Percentiles rank a stretch among this genome's conserved stretches.
Conservation (phyloP, 2,797 vertebrate species). For the Ctenochaetus hawaiiensis region DNA sequence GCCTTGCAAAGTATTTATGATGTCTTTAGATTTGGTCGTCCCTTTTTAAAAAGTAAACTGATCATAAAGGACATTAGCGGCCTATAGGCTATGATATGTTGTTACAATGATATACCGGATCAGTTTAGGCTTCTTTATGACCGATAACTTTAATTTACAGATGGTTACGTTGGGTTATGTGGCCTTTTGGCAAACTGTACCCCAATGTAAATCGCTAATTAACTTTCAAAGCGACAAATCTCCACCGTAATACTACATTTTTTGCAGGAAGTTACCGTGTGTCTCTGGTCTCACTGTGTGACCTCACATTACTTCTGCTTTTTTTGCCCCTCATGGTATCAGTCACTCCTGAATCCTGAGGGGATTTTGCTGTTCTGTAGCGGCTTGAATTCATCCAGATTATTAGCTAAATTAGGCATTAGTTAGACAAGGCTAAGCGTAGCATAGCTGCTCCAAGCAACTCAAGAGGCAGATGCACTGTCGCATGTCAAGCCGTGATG, state of each 20-base stretch:
- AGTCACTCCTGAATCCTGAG: slow-evolving; percentile 1
- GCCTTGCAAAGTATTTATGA: slow-evolving; percentile 21
- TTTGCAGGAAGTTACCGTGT: slow-evolving; percentile 35
- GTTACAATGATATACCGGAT: slow-evolving; percentile 30
- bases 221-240: neutral
- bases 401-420: neutral
- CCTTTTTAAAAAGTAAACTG: neutral
- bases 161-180: neutral
- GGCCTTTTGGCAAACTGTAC: neutral
- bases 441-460: slow-evolving; percentile 20
- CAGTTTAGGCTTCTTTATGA: slow-evolving; percentile 14
- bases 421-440: slow-evolving; percentile 14
- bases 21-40: slow-evolving; percentile 4
- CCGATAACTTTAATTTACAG: slow-evolving; percentile 27
- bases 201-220: neutral
- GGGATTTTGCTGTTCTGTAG: neutral
- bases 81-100: slow-evolving; percentile 32
- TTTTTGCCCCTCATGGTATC: slow-evolving; percentile 16
- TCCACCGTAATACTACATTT: neutral
- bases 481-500: slow-evolving; percentile 9
- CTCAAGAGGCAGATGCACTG: slow-evolving; percentile 20
- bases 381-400: neutral
- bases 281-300: slow-evolving; percentile 26
- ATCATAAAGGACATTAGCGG: slow-evolving; percentile 50
- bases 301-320: slow-evolving; percentile 41